Evolutionary conservation across 2,888 invertebrate genomes (phyloP).

Genomic region (Watsonalla binaria): DNA sequence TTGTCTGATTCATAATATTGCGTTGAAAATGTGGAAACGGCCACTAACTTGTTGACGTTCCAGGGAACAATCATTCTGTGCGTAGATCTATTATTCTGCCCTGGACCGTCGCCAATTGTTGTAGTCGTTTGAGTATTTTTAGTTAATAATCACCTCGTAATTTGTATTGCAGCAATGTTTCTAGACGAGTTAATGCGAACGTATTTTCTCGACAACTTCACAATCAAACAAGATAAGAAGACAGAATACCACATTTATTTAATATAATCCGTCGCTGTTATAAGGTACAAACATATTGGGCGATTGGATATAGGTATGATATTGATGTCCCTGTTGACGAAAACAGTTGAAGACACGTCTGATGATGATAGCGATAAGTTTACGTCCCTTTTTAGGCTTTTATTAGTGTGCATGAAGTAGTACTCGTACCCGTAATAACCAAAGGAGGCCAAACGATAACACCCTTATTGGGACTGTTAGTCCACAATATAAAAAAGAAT

Average conservation of each 20-base stretch:
- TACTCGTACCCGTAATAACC: too few relatives aligned
- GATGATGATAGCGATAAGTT: too few relatives aligned
- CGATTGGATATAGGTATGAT: too few relatives aligned
- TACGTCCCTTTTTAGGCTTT: too few relatives aligned
- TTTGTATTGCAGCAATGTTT: conserved; percentile 37
- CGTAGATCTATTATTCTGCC: conserved; percentile 22
- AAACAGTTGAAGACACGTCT: too few relatives aligned
- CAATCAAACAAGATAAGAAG: not conserved
- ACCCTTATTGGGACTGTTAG: too few relatives aligned
- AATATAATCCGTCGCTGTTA: not conserved
- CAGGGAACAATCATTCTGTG: conserved; percentile 17
- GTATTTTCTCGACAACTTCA: conserved; percentile 5
- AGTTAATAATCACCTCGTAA: conserved; percentile 46
- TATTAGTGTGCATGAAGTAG: too few relatives aligned
- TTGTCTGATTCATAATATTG: not conserved
- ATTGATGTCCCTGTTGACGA: too few relatives aligned
- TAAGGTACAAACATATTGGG: not conserved
- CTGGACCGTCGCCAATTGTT: conserved; percentile 43
- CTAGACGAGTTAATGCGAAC: conserved; percentile 7
- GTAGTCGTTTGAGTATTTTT: conserved; percentile 46
- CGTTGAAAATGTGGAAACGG: not conserved
- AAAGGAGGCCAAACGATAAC: too few relatives aligned
- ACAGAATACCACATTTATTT: not conserved
- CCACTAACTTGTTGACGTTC: not conserved
- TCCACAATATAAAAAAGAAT: too few relatives aligned